phyloP scores from a whole-genome alignment of 2,113 vertebrate species.

The Lepisosteus oculatus region DNA sequence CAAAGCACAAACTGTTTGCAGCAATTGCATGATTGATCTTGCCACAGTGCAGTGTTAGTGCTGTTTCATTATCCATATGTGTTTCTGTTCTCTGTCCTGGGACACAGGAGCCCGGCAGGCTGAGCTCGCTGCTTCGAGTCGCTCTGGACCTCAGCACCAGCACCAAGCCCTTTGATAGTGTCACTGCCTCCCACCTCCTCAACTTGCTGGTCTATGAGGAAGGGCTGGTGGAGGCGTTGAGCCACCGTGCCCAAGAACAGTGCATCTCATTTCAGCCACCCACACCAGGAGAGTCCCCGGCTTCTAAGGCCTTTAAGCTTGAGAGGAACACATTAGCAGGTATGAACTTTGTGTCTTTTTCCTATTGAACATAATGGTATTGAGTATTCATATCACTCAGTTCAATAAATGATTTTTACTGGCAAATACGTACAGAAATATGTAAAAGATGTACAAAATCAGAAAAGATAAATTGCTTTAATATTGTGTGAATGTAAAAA shows the following conservation, averaged over 20 bases:
- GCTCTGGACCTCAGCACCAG: conserved; percentile 87
- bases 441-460: no score
- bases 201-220: conserved; percentile 75
- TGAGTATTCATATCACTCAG: no score
- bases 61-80: no score
- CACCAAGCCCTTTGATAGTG: conserved; percentile 88
- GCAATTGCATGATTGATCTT: no score
- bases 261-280: conserved; percentile 32
- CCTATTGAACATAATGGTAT: not conserved
- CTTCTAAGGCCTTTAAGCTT: conserved; percentile 41
- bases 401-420: no score
- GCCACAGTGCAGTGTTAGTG: no score
- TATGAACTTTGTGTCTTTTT: conserved; percentile 37
- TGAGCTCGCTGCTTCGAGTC: conserved; percentile 68
- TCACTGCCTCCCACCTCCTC: conserved; percentile 85
- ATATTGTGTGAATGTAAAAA: no score
- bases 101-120: conserved; percentile 59
- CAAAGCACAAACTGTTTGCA: no score
- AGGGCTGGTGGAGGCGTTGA: conserved; percentile 57
- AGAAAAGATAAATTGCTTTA: no score
- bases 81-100: not conserved
- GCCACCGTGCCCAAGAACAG: conserved; percentile 46
- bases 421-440: no score
- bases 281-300: conserved; percentile 18
- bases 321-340: conserved; percentile 83